Evolutionary conservation across 2,797 vertebrate species (phyloP).

Genomic region (Eulemur mongoz): DNA sequence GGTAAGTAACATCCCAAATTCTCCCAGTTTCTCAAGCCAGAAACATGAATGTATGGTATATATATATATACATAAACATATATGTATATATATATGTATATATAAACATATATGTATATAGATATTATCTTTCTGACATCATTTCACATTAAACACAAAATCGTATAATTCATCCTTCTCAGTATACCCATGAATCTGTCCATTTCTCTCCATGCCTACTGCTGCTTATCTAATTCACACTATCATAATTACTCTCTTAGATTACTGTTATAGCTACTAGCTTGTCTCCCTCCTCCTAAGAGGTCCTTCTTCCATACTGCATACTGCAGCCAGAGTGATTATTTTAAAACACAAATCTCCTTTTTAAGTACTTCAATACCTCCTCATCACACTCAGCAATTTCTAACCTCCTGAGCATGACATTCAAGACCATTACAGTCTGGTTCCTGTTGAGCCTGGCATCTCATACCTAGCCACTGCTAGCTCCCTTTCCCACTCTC

Average conservation of each 20-base stretch:
- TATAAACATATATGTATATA: too few relatives aligned
- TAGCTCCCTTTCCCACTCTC: not conserved
- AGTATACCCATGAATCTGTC: too few relatives aligned
- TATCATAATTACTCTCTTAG: not conserved
- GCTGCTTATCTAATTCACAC: not conserved
- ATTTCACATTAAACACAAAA: slow-evolving; percentile 25
- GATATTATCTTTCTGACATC: not conserved
- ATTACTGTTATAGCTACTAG: not conserved
- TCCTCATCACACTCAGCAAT: not conserved
- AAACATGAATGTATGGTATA: not conserved
- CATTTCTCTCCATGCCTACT: not conserved
- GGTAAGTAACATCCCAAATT: not conserved
- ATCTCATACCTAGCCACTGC: not conserved
- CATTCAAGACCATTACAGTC: not conserved
- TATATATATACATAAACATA: not conserved
- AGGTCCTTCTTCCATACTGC: not conserved
- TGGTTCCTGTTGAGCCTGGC: not conserved
- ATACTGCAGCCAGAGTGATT: not conserved
- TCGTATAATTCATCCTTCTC: not conserved
- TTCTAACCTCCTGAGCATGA: not conserved
- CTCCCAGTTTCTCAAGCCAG: not conserved
- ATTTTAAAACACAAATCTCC: not conserved
- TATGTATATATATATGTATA: not conserved
- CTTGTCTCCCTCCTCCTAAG: not conserved
- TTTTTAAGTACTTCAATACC: not conserved